Conservation (phyloP, 2,888 invertebrate species). For the Amorpha juglandis region DNA sequence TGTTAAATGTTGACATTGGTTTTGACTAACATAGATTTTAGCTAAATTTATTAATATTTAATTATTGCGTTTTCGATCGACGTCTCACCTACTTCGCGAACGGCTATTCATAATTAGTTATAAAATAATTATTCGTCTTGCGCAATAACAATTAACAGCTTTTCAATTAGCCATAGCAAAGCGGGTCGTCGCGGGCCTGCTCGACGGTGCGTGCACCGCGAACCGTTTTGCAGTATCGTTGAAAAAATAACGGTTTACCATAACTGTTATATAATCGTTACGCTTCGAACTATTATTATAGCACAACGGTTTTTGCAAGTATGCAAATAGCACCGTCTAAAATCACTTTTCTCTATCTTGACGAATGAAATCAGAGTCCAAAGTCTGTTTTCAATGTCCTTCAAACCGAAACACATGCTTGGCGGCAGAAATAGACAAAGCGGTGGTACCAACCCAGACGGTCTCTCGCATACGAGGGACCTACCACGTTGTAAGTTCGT, state of each 20-base stretch:
- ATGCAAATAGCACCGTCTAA: constrained; percentile 6
- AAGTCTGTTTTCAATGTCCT: too few relatives aligned
- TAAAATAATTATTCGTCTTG: constrained; percentile 15
- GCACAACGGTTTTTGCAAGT: constrained; percentile 21
- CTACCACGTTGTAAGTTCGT: too few relatives aligned
- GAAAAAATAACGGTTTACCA: constrained; percentile 15
- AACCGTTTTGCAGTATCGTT: constrained; percentile 11
- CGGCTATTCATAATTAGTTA: constrained; percentile 19
- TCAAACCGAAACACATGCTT: too few relatives aligned
- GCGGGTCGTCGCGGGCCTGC: neutral
- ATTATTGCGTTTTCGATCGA: neutral
- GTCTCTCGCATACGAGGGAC: too few relatives aligned
- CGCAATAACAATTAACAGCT: constrained; percentile 25
- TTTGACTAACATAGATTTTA: neutral
- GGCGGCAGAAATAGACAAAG: too few relatives aligned
- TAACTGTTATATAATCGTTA: constrained; percentile 18
- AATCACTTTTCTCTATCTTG: neutral
- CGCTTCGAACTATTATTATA: neutral
- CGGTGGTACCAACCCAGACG: too few relatives aligned
- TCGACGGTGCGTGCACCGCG: neutral
- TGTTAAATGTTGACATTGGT: too few relatives aligned
- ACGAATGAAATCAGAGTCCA: too few relatives aligned
- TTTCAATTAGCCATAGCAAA: constrained; percentile 5
- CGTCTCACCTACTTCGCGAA: neutral
- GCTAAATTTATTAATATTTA: too few relatives aligned